Evolutionary conservation across 2,113 vertebrate genomes (phyloP), one percentile per base, ranked within the genome.

Genomic region (Aphyosemion australe): DNA sequence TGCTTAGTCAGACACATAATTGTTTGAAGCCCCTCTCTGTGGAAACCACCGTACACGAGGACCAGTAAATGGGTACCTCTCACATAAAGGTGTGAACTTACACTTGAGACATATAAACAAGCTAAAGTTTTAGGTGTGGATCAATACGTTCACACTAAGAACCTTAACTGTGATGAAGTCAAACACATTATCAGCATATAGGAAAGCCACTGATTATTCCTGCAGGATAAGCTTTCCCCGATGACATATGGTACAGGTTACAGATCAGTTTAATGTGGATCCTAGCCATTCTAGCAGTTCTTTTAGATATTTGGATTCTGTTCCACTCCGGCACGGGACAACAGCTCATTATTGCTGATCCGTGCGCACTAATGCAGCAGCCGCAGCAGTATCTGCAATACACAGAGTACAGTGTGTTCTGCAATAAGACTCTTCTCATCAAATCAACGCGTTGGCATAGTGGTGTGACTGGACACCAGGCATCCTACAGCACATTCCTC

Each of bases 1-100:
- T 64, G 76, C 70, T 78, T 87, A 88, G 65, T 74, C 76, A 69
- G 72, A 65, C 75, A 70, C 68, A 81, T 83, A 75, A 72, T 70
- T 64, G 72, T 74, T 69, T 65, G 65, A 71, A 64, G 71, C 75
- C 50, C 74, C n/a, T 69, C 63, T 52, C 75, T 74, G 42, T 15
- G 76, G 49, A 54, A 18, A 50, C 34, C 26, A 55, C 54, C 74
- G 58, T 76, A 70, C 72, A 58, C 9, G 77, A 75, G 72, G 74
- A 68, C 72, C 72, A 67, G 61, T 86, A 86, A 60, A 63, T 73
- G 34, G 79, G 79, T 80, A 57, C 64, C 65, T 82, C 68, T 45
- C 47, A 58, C 46, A 21, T 45, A 49, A 82, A 80, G 79, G 77
- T 82, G 79, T 18, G 58, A 53, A 6, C 55, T 58, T 81, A 10